Evolutionary conservation across 2,113 vertebrate genomes (phyloP).

Genomic region (Odontesthes bonariensis): DNA sequence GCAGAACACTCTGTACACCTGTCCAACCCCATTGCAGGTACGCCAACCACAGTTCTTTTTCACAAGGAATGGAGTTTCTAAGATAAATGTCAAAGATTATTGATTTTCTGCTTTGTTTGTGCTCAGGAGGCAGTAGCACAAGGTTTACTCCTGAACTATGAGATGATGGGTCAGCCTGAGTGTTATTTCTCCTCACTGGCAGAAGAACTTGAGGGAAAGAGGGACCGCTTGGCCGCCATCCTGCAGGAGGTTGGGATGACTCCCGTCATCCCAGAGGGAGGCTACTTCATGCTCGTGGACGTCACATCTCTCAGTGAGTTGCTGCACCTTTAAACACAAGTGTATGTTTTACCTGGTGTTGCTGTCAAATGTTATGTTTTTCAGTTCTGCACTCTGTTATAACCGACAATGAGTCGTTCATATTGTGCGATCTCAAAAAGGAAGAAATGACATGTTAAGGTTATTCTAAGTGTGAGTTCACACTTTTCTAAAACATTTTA

Average conservation of each 20-base stretch:
- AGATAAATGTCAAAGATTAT: neutral
- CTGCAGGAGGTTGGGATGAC: slow-evolving; percentile 87
- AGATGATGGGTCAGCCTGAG: slow-evolving; percentile 88
- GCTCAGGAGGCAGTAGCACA: slow-evolving; percentile 93
- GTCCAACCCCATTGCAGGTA: slow-evolving; percentile 93
- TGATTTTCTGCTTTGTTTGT: neutral
- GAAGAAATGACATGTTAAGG: neutral
- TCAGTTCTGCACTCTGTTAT: neutral
- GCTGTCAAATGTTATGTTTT: neutral
- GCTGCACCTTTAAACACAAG: neutral
- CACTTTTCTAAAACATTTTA: too few species aligned
- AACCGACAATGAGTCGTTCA: neutral
- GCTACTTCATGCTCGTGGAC: slow-evolving; percentile 95
- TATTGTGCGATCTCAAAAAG: neutral
- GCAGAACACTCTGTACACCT: slow-evolving; percentile 92
- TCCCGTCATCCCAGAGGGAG: slow-evolving; percentile 92
- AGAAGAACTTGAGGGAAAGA: slow-evolving; percentile 89
- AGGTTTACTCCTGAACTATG: slow-evolving; percentile 85
- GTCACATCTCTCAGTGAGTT: slow-evolving; percentile 88
- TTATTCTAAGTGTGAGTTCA: too few species aligned
- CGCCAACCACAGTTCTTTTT: neutral
- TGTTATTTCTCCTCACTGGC: slow-evolving; percentile 93
- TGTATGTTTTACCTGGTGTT: neutral
- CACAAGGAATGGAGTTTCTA: neutral
- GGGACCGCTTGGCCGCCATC: slow-evolving; percentile 88